Evolutionary conservation across 2,797 vertebrate genomes (phyloP).

Genomic region (Anas bahamensis): DNA sequence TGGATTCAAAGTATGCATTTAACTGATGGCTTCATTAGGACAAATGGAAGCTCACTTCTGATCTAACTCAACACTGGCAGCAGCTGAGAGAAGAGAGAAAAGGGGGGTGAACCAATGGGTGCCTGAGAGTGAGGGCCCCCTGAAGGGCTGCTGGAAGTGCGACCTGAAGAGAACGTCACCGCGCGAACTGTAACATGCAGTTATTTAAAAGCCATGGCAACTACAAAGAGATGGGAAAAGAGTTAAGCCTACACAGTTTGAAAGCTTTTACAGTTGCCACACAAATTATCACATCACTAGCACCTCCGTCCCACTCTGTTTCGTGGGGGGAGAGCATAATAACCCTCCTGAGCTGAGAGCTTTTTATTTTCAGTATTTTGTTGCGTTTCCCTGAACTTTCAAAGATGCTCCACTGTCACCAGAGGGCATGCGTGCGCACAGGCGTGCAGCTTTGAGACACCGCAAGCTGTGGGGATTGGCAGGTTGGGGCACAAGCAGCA

Average conservation of each 20-base stretch:
- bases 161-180: accelerated
- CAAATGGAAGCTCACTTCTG: not conserved
- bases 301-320: not conserved
- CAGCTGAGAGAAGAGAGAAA: not conserved
- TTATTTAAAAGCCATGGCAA: not conserved
- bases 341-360: not conserved
- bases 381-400: not conserved
- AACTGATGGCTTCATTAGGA: not conserved
- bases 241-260: not conserved
- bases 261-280: not conserved
- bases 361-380: not conserved
- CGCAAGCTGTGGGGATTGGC: too few species aligned
- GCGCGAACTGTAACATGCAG: not conserved
- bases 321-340: not conserved
- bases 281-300: not conserved
- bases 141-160: not conserved
- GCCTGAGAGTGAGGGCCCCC: not conserved
- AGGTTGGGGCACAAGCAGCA: not conserved
- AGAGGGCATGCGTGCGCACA: not conserved
- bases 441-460: too few species aligned
- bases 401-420: not conserved
- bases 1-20: not conserved
- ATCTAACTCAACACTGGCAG: not conserved
- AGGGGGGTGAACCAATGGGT: not conserved
- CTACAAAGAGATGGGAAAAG: not conserved